Conservation (phyloP, 2,888 invertebrate genomes). For the Alentia gelatinosa region DNA sequence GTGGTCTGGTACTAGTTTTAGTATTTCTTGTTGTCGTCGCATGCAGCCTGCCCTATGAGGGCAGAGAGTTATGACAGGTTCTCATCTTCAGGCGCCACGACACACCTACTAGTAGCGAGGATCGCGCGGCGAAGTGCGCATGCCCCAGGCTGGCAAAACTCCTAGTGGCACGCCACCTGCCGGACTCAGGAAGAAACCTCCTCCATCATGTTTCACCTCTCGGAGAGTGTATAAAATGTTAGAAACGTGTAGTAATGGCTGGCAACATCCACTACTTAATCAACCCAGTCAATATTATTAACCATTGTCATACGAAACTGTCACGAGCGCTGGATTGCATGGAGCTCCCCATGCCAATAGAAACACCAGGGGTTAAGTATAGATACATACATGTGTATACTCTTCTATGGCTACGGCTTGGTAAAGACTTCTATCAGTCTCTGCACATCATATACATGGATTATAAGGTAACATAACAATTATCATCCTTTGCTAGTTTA, state of each 20-base stretch:
- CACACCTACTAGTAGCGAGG: not conserved
- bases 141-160: not conserved
- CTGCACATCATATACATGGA: conserved; percentile 17
- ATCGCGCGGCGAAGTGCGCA: not conserved
- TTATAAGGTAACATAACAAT: conserved; percentile 29
- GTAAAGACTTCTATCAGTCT: conserved; percentile 22
- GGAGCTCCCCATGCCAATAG: conserved; percentile 10
- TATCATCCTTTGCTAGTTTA: conserved; percentile 13
- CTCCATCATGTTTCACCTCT: not conserved
- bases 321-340: not conserved
- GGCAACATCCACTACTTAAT: not conserved
- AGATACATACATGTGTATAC: not conserved
- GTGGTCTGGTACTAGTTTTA: no score
- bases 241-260: not conserved
- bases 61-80: no score
- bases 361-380: not conserved
- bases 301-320: not conserved
- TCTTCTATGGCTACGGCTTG: conserved; percentile 36
- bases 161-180: not conserved
- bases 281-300: not conserved
- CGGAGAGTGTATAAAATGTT: not conserved
- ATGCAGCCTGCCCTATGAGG: no score
- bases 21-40: no score
- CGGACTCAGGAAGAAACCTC: not conserved
- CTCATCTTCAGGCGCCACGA: not conserved